phyloP scores from a whole-genome alignment of 1,140 invertebrate genomes.

The Batillaria attramentaria region DNA sequence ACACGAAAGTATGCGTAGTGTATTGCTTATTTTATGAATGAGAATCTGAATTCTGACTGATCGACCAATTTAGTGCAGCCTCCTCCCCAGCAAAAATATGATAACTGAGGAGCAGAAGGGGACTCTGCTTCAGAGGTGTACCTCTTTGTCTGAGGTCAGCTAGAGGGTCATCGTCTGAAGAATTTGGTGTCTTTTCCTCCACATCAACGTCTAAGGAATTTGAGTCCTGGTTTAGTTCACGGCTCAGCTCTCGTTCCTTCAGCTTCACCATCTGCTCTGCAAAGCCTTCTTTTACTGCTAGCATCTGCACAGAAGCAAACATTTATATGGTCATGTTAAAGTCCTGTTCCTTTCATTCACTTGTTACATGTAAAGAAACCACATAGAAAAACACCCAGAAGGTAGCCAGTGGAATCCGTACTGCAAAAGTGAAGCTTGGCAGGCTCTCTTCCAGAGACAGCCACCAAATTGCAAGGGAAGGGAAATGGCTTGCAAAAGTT shows the following conservation, averaged over 20 bases:
- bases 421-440: background rate
- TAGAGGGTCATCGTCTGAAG: constrained; percentile 5
- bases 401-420: background rate
- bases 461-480: no score
- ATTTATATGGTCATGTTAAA: no score
- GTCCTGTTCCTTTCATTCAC: no score
- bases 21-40: no score
- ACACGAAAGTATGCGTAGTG: no score
- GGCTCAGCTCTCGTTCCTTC: constrained; percentile 63
- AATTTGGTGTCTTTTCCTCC: background rate
- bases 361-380: background rate
- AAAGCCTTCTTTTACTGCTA: constrained; percentile 66
- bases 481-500: no score
- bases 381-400: background rate
- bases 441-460: no score
- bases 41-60: no score
- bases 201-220: constrained; percentile 10
- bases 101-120: no score
- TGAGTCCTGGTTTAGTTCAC: constrained; percentile 57
- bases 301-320: constrained; percentile 52
- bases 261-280: constrained; percentile 65
- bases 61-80: no score
- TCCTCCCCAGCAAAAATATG: no score
- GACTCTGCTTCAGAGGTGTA: background rate
- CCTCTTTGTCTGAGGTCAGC: constrained; percentile 25